A percentile compares a stretch with the other conserved stretches of the same genome.
Conservation (phyloP, 2,797 vertebrate genomes). For the Coracias cyanogaster region DNA sequence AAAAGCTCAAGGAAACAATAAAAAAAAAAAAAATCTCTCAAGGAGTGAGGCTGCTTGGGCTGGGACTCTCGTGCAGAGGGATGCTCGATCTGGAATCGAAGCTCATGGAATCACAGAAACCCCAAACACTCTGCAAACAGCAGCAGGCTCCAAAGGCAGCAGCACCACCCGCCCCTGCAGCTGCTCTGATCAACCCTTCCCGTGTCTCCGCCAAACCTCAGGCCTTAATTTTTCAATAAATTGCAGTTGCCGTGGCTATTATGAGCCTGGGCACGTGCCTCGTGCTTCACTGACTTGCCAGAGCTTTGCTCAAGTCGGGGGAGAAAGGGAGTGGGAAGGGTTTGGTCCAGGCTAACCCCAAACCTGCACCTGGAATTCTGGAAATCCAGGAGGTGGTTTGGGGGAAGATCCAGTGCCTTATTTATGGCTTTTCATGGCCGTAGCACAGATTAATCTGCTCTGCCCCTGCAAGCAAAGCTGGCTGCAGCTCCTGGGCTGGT, state of each 20-base stretch:
- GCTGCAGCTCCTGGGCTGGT: neutral
- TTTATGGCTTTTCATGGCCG: neutral
- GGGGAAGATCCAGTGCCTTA: neutral
- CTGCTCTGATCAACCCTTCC: neutral
- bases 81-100: rapidly evolving
- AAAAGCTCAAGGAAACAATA: neutral
- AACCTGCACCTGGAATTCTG: neutral
- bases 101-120: rapidly evolving
- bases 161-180: neutral
- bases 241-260: rapidly evolving
- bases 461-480: neutral
- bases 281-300: rapidly evolving
- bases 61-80: neutral
- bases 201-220: rapidly evolving
- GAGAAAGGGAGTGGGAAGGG: neutral
- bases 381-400: neutral
- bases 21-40: rapidly evolving
- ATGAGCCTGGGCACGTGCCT: neutral
- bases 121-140: too few species aligned
- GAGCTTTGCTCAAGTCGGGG: neutral
- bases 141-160: rapidly evolving
- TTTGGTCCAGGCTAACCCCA: neutral
- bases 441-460: neutral
- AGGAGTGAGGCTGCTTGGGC: neutral
- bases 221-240: neutral